Conservation (phyloP, 2,113 vertebrate species). For the Rhea pennata region DNA sequence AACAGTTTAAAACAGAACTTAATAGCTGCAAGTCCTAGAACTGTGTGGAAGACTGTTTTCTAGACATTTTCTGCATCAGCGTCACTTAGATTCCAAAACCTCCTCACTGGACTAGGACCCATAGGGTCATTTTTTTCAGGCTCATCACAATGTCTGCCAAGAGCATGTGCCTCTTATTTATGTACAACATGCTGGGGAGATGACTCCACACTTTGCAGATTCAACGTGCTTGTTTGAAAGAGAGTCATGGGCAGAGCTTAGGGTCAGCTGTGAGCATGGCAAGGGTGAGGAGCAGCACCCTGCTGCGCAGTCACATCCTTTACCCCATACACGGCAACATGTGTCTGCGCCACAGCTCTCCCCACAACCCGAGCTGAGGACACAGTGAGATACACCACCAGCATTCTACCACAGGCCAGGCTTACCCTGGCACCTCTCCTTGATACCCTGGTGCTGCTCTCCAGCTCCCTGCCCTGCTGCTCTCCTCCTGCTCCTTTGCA, state of each 20-base stretch:
- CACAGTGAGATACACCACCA: rapidly evolving
- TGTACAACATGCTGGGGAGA: neutral
- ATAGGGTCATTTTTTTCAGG: slow-evolving; percentile 7
- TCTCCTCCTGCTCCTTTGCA: neutral
- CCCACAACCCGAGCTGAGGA: neutral
- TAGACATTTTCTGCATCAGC: neutral
- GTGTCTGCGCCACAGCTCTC: neutral
- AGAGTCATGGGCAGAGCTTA: neutral
- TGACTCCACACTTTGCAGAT: neutral
- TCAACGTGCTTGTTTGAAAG: neutral
- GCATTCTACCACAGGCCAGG: neutral
- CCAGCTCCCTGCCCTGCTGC: neutral
- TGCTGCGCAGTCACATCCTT: neutral
- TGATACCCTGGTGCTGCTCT: neutral
- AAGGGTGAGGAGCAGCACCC: neutral
- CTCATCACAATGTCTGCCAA: neutral
- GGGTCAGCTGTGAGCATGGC: neutral
- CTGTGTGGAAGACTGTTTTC: neutral
- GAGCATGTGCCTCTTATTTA: slow-evolving; percentile 21
- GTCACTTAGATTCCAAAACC: slow-evolving; percentile 5
- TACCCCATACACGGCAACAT: rapidly evolving
- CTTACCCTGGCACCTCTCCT: neutral
- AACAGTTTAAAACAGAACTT: neutral
- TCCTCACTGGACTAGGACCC: neutral
- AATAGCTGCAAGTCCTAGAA: neutral